Conservation (phyloP, 2,113 vertebrate species). For the cattle (Bos taurus) region ARS-UCD2.0 NC_037335.1:15145001-15145500, state of each 20-base stretch:
- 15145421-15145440: not conserved
- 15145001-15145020: not conserved
- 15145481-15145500: not conserved
- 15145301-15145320: not conserved
- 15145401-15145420: not conserved
- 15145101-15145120: not conserved
- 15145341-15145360: not conserved
- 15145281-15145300: not conserved
- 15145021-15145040: not conserved
- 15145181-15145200: not conserved
- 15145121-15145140: not conserved
- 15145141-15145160: not conserved
- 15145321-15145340: not conserved
- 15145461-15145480: not conserved
- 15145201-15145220: not conserved
- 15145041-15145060: not conserved
- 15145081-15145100: not conserved
- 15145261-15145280: not conserved
- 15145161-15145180: not conserved
- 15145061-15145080: not conserved
- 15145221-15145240: not conserved
- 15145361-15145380: not conserved
- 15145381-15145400: not conserved
- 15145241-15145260: not conserved
- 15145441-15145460: not conserved